These are phyloP conservation scores for Triops longicaudatus DNA, from an alignment of 1,140 invertebrate genomes.

Conservation along the genomic window DNA sequence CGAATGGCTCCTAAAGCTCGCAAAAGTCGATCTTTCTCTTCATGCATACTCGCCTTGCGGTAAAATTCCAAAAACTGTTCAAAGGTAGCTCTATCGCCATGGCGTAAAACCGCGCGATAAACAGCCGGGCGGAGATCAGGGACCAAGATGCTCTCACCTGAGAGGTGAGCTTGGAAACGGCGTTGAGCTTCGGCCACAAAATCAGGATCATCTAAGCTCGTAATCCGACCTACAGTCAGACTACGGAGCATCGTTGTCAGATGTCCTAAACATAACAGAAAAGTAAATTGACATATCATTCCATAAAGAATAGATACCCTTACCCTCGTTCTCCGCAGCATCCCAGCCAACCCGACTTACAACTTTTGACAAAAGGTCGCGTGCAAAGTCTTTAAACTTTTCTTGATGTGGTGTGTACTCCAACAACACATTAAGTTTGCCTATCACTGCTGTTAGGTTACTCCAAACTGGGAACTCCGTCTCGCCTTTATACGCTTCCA, in stretches of 20 bases:
- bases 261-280: constrained; percentile 46
- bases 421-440: constrained; percentile 61
- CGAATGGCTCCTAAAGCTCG: constrained; percentile 66
- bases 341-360: constrained; percentile 68
- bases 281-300: background rate
- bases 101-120: constrained; percentile 70
- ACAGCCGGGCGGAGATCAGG: constrained; percentile 81
- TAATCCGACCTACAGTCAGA: constrained; percentile 70
- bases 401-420: constrained; percentile 63
- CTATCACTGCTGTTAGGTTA: constrained; percentile 67
- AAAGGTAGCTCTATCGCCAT: constrained; percentile 59
- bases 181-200: constrained; percentile 61
- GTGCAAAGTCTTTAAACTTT: constrained; percentile 62
- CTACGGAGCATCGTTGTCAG: constrained; percentile 73
- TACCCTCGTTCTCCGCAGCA: constrained; percentile 56
- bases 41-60: constrained; percentile 72
- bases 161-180: constrained; percentile 61
- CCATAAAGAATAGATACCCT: constrained; percentile 19
- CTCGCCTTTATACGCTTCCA: constrained; percentile 70
- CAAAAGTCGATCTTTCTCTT: constrained; percentile 85
- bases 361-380: constrained; percentile 59
- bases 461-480: constrained; percentile 90
- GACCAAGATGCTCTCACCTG: constrained; percentile 54
- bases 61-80: constrained; percentile 67
- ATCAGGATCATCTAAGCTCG: constrained; percentile 63